A percentile compares a stretch with the other conserved stretches of the same genome.
Evolutionary conservation across 1,140 invertebrate genomes (phyloP).

Genomic region (Cyrtorhinus lividipennis): DNA sequence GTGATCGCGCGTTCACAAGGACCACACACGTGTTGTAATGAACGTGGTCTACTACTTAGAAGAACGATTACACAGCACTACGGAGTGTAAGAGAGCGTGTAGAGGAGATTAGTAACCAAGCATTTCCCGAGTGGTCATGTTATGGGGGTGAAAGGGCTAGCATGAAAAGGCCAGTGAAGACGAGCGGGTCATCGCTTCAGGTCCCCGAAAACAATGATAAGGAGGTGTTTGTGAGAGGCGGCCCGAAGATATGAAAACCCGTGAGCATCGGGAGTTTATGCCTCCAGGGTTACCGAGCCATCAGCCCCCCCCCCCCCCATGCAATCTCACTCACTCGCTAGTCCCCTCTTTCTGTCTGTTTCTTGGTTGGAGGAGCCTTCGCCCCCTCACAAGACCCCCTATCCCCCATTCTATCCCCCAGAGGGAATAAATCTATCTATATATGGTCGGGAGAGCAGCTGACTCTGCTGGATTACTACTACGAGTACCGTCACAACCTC

Average conservation of each 20-base stretch:
- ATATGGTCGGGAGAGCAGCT: conserved; percentile 4
- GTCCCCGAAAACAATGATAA: conserved; percentile 4
- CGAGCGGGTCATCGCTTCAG: not conserved
- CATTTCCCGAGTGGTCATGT: too few species aligned
- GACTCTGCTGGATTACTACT: conserved; percentile 4
- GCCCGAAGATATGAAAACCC: not conserved
- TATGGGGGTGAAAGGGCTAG: too few species aligned
- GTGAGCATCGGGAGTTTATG: not conserved
- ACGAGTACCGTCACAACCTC: not conserved
- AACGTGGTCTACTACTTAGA: too few species aligned
- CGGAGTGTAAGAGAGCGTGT: too few species aligned
- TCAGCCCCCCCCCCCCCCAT: not conserved
- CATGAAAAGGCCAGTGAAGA: too few species aligned
- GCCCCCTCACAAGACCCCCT: not conserved
- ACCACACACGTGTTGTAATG: too few species aligned
- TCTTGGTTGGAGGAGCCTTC: not conserved
- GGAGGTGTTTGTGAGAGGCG: not conserved
- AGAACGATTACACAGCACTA: too few species aligned
- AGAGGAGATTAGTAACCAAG: too few species aligned
- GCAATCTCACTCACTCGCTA: not conserved
- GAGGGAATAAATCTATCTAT: conserved; percentile 3
- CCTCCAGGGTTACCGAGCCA: not conserved
- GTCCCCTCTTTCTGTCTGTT: not conserved
- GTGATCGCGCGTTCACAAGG: too few species aligned
- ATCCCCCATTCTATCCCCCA: not conserved